A percentile compares a stretch with the other conserved stretches of the same genome.
These are phyloP conservation scores for Noctuana brunneofusca DNA, from an alignment of 2,888 invertebrate genomes.

Conservation along the genomic window DNA sequence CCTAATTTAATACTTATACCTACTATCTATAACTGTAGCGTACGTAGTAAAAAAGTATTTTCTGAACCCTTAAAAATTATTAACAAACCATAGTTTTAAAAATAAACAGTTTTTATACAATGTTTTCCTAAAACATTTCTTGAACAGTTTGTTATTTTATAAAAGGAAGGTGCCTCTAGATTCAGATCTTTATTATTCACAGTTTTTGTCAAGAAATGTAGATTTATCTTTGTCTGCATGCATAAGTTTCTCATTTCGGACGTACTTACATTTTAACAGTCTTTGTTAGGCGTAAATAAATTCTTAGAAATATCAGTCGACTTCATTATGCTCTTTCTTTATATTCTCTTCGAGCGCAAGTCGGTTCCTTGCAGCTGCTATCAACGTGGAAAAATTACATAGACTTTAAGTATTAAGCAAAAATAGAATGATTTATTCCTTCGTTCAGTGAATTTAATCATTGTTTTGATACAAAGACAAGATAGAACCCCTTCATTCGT, in stretches of 20 bases:
- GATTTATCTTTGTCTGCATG: constrained; percentile 16
- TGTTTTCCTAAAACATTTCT: neutral
- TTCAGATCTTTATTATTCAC: constrained; percentile 12
- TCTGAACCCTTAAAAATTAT: too few relatives aligned
- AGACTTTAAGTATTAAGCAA: neutral
- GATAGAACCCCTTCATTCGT: too few relatives aligned
- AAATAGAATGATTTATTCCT: neutral
- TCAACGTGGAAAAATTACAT: neutral
- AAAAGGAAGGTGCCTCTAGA: constrained; percentile 3
- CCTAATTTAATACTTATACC: too few relatives aligned
- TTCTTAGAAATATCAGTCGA: constrained; percentile 3
- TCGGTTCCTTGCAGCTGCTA: neutral
- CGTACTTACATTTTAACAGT: constrained; percentile 13
- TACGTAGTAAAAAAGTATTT: too few relatives aligned
- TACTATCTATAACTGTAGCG: too few relatives aligned
- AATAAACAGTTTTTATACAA: neutral
- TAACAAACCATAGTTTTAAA: neutral
- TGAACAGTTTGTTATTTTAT: neutral
- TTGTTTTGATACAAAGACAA: too few relatives aligned
- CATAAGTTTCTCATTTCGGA: constrained; percentile 12
- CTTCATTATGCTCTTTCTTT: constrained; percentile 1
- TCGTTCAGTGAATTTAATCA: too few relatives aligned
- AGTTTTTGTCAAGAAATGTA: constrained; percentile 20
- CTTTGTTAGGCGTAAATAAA: constrained; percentile 15
- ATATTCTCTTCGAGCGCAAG: constrained; percentile 9